A percentile compares a stretch with the other conserved stretches of the same genome.
Evolutionary conservation across 2,797 vertebrate species (phyloP).

Genomic region (Pampus argenteus): DNA sequence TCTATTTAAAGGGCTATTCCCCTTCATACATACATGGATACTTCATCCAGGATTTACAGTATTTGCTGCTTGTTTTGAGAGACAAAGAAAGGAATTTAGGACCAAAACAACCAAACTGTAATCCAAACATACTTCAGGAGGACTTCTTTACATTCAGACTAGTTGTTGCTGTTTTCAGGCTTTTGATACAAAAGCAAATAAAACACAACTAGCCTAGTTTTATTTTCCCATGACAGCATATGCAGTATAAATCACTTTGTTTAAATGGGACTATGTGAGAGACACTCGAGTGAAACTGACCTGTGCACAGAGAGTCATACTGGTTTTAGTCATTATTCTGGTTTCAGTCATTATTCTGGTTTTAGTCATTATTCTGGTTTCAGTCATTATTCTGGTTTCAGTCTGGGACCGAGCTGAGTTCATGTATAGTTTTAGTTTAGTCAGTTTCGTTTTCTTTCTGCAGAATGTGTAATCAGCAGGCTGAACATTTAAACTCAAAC

Average conservation of each 20-base stretch:
- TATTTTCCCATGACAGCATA: conserved; percentile 57
- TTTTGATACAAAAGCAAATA: conserved; percentile 41
- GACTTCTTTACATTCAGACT: conserved; percentile 45
- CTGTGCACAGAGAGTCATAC: neutral
- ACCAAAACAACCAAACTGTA: conserved; percentile 21
- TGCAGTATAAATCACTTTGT: conserved; percentile 25
- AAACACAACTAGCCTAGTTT: conserved; percentile 38
- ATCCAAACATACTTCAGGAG: conserved; percentile 49
- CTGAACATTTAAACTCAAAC: conserved; percentile 63
- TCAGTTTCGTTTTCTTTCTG: conserved; percentile 9
- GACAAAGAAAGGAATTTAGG: conserved; percentile 30
- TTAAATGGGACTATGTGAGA: conserved; percentile 7
- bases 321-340: neutral
- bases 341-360: too few species aligned
- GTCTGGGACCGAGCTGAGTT: too few species aligned
- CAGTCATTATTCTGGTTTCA: neutral
- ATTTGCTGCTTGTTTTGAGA: conserved; percentile 22
- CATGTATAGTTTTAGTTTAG: conserved; percentile 2
- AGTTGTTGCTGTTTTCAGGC: conserved; percentile 20
- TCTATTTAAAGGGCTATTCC: conserved; percentile 32
- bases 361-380: too few species aligned
- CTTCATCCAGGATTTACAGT: conserved; percentile 7
- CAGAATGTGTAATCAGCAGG: conserved; percentile 30
- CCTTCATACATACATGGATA: too few species aligned
- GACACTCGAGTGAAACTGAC: conserved; percentile 6